A percentile compares a stretch with the other conserved stretches of the same genome.
These are phyloP conservation scores for Meteorus sp. DNA, from an alignment of 1,140 invertebrate species.

Conservation along the genomic window DNA sequence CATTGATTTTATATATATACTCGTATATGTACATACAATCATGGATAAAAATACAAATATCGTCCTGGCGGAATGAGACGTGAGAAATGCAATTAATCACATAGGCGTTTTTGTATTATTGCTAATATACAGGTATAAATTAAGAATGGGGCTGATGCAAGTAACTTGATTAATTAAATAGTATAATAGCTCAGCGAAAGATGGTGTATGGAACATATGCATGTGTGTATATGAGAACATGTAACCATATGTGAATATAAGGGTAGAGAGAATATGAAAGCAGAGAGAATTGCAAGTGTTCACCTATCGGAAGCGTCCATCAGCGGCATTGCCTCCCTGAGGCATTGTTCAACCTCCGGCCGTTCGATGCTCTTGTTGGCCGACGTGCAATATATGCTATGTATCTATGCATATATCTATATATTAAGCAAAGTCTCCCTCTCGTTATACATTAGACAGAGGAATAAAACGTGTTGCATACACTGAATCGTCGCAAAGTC, in stretches of 20 bases:
- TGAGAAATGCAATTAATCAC: not conserved
- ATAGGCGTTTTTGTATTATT: not conserved
- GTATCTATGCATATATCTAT: too few species aligned
- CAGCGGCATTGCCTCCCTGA: constrained; percentile 46
- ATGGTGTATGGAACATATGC: not conserved
- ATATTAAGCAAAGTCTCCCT: constrained; percentile 7
- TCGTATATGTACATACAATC: not conserved
- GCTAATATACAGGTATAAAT: constrained; percentile 44
- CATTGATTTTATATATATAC: too few species aligned
- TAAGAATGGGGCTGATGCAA: constrained; percentile 35
- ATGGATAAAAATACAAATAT: not conserved
- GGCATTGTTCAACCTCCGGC: constrained; percentile 45
- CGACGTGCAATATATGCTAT: constrained; percentile 17
- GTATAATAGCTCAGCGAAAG: constrained; percentile 42
- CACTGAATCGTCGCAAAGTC: constrained; percentile 11
- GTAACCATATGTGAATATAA: not conserved
- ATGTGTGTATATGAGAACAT: not conserved
- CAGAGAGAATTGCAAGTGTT: constrained; percentile 28
- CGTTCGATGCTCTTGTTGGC: not conserved
- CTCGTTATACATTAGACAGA: not conserved
- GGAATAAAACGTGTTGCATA: constrained; percentile 18
- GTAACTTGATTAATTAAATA: constrained; percentile 56
- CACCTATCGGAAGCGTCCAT: constrained; percentile 55
- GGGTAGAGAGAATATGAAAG: too few species aligned
- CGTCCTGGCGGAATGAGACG: not conserved